Evolutionary conservation across 2,888 invertebrate genomes (phyloP), one percentile per base, ranked within the genome.

Genomic region (Cephus sareptanus): DNA sequence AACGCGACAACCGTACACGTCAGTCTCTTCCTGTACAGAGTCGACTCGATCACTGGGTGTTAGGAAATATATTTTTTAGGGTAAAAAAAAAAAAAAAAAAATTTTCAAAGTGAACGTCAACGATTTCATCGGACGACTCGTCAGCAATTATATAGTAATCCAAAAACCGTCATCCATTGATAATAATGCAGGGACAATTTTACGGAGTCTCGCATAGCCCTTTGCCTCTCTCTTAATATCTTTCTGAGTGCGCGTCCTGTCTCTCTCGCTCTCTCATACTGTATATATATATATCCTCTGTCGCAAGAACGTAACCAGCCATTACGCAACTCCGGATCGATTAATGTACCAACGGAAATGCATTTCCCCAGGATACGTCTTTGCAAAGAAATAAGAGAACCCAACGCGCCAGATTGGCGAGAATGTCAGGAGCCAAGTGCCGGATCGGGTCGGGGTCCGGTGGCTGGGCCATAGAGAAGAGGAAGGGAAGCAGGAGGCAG

Each of bases 341-440:
- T 56, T 56, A 56, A 56, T 9, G 23, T 56, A 56, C 56, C 2
- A 56, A 34, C 76, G 76, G 76, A 76, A 74, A 76, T 34, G 34
- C 34, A 76, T 73, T 76, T 76, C 76, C 73, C 33, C 76, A 73
- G 76, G 73, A 76, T 76, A 76, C 73, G 76, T 23, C 34, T 11
- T n/a, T 30, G 13, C 6, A 34, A 71, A 35, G 31, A 4, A 71
- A 34, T 13, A 56, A 68, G 23, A 75, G 15, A 75, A 56, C 11
- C 12, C 0, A 1, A 0, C 71, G 71, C 71, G 33, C 71, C 31
- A 11, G 71, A 9, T 71, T 2, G 30, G 71, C 75, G 75, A 75
- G 56, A 75, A 23, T n/a, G 34, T 74, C 75, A 23, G 56, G 56
- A 56, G 56, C 23, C 40, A 40, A 4, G 40, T 40, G 40, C 15